phyloP scores from a whole-genome alignment of 2,113 vertebrate genomes.

The Opisthocomus hoazin region DNA sequence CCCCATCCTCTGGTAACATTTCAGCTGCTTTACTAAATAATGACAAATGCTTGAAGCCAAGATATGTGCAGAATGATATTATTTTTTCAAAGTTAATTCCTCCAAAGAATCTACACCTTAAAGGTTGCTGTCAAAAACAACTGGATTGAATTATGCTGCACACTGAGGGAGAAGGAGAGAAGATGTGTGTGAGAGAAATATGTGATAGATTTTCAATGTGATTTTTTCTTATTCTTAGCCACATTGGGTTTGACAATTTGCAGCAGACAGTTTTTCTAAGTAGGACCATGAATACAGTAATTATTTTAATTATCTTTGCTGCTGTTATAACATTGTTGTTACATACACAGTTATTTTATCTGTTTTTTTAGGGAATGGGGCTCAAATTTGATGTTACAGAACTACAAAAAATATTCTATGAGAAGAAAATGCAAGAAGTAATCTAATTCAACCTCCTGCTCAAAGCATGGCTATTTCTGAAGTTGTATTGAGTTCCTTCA shows the following conservation, averaged over 20 bases:
- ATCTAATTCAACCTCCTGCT: not conserved
- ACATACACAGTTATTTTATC: not conserved
- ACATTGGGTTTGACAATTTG: not conserved
- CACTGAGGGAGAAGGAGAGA: not conserved
- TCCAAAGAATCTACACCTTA: conserved; percentile 35
- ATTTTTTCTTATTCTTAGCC: not conserved
- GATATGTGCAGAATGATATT: conserved; percentile 57
- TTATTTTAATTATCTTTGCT: not conserved
- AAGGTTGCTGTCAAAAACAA: conserved; percentile 60
- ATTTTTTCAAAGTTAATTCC: conserved; percentile 68
- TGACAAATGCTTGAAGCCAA: conserved; percentile 63
- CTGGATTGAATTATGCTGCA: conserved; percentile 47
- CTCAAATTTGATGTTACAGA: not conserved
- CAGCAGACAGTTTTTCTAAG: not conserved
- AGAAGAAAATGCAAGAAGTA: not conserved
- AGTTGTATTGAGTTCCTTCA: not conserved
- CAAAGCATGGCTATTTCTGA: not conserved
- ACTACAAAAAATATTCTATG: not conserved
- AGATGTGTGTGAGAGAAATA: conserved; percentile 9
- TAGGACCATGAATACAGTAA: not conserved
- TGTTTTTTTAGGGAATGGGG: not conserved
- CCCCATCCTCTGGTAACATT: conserved; percentile 43
- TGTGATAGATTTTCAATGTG: not conserved
- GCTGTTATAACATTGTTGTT: not conserved
- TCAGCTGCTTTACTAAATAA: conserved; percentile 63